Evolutionary conservation across 2,888 invertebrate species (phyloP).

Genomic region (Sesamia inferens): DNA sequence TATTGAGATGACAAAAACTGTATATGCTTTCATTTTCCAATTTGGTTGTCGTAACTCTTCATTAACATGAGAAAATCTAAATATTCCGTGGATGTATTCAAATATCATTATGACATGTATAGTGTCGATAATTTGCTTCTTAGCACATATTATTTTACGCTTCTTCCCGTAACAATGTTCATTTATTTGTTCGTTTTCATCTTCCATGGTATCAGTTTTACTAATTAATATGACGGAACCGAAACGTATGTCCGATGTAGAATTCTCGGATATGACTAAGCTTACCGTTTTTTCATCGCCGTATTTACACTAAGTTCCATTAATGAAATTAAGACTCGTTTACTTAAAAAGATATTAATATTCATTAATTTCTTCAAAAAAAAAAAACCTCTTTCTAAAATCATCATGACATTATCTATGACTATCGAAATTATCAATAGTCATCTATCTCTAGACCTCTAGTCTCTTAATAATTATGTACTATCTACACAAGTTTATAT

Average conservation of each 20-base stretch:
- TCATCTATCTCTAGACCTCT: too few relatives aligned
- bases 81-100: slow-evolving; percentile 44
- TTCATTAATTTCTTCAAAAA: slow-evolving; percentile 2
- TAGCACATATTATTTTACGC: slow-evolving; percentile 19
- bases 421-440: too few relatives aligned
- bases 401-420: too few relatives aligned
- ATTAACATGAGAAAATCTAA: slow-evolving; percentile 34
- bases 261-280: slow-evolving; percentile 31
- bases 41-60: slow-evolving; percentile 33
- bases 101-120: slow-evolving; percentile 39
- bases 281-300: slow-evolving; percentile 9
- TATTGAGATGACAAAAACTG: slow-evolving; percentile 21
- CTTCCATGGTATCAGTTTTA: slow-evolving; percentile 23
- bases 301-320: slow-evolving; percentile 41
- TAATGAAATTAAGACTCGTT: slow-evolving; percentile 27
- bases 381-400: too few relatives aligned
- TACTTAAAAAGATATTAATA: slow-evolving; percentile 13
- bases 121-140: slow-evolving; percentile 40
- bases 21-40: slow-evolving; percentile 37
- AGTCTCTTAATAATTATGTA: too few relatives aligned
- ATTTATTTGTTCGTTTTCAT: slow-evolving; percentile 30
- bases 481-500: too few relatives aligned
- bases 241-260: slow-evolving; percentile 32
- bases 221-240: neutral
- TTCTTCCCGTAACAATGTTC: slow-evolving; percentile 19